Percentiles rank a stretch among this genome's conserved stretches.
Conservation (phyloP, 2,113 vertebrate genomes). For the Cyphomyrus plagiostoma region DNA sequence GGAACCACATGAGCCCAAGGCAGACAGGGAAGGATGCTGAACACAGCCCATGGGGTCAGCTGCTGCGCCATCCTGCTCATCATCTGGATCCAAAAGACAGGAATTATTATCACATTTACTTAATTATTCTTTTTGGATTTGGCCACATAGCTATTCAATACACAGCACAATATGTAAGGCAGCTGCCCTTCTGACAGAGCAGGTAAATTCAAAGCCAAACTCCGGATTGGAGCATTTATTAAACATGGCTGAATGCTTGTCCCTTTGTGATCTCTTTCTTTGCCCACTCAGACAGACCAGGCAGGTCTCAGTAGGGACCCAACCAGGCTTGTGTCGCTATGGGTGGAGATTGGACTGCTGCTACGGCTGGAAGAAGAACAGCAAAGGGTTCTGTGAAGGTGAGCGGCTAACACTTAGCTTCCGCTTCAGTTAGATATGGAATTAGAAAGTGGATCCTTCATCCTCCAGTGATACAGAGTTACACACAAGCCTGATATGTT, state of each 20-base stretch:
- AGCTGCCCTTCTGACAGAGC: background rate
- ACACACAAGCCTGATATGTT: background rate
- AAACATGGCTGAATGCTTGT: background rate
- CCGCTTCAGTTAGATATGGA: background rate
- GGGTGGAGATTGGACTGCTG: slow-evolving; percentile 82
- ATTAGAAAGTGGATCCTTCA: background rate
- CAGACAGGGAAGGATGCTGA: background rate
- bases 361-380: slow-evolving; percentile 86
- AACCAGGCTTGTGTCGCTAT: slow-evolving; percentile 78
- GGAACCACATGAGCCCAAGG: background rate
- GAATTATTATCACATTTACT: background rate
- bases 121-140: background rate
- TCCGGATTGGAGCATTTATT: background rate
- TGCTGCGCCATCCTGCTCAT: background rate
- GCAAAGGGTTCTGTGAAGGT: slow-evolving; percentile 85
- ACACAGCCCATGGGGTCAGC: background rate
- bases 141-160: background rate
- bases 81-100: background rate
- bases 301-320: slow-evolving; percentile 56
- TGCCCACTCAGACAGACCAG: slow-evolving; percentile 49
- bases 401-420: slow-evolving; percentile 30
- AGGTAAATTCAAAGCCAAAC: background rate
- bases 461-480: background rate
- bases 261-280: slow-evolving; percentile 11
- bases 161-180: background rate